phyloP scores from a whole-genome alignment of 1,140 invertebrate species.

The Hyles euphorbiae region DNA sequence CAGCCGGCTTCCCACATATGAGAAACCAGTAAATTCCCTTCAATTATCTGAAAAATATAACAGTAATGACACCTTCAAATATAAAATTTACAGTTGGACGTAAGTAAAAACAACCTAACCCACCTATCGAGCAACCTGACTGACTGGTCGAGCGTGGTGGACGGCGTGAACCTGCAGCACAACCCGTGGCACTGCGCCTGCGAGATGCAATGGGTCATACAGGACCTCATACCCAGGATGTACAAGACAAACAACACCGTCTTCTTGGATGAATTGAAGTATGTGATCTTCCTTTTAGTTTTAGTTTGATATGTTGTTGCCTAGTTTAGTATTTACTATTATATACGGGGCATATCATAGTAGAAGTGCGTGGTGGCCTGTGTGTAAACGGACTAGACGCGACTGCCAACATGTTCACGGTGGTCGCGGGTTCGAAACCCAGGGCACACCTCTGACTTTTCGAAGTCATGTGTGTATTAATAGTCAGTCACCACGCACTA shows the following conservation, averaged over 20 bases:
- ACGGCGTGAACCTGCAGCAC: slow-evolving; percentile 66
- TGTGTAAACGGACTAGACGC: too few species aligned
- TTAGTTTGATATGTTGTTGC: neutral
- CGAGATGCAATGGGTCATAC: slow-evolving; percentile 70
- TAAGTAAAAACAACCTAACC: slow-evolving; percentile 69
- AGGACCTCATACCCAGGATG: slow-evolving; percentile 54
- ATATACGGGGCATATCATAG: too few species aligned
- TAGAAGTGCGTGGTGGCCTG: too few species aligned
- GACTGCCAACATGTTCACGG: too few species aligned
- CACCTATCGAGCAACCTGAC: slow-evolving; percentile 44
- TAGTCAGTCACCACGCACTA: too few species aligned
- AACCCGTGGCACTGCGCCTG: slow-evolving; percentile 75
- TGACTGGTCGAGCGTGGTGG: slow-evolving; percentile 45
- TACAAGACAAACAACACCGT: slow-evolving; percentile 45
- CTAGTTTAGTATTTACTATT: neutral
- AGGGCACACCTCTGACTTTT: too few species aligned
- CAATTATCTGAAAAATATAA: too few species aligned
- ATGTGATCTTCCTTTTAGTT: slow-evolving; percentile 1
- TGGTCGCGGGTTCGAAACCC: too few species aligned
- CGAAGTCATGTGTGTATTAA: too few species aligned
- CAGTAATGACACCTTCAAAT: too few species aligned
- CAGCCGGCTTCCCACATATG: too few species aligned
- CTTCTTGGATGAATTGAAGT: slow-evolving; percentile 66
- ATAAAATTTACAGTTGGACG: slow-evolving; percentile 57
- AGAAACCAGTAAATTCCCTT: too few species aligned